These are phyloP conservation scores for Timandra comae DNA, from an alignment of 2,888 invertebrate species.

Conservation along the genomic window DNA sequence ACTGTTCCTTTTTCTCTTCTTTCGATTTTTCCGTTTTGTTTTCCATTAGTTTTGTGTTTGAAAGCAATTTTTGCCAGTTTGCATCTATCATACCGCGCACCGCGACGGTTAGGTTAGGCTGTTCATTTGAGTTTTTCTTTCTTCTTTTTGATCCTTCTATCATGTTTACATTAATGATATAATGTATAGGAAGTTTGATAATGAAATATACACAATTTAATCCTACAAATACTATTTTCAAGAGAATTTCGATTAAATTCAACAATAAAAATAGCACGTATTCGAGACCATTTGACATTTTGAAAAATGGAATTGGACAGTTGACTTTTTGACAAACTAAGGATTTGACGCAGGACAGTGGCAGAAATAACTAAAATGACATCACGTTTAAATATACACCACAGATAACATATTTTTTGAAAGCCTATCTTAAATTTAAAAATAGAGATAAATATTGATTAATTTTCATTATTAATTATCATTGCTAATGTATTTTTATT, in stretches of 20 bases:
- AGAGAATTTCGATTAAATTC: constrained; percentile 40
- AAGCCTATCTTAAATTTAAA: too few relatives aligned
- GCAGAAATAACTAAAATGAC: too few relatives aligned
- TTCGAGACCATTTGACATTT: constrained; percentile 46
- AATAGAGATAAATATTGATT: too few relatives aligned
- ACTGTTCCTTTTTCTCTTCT: constrained; percentile 38
- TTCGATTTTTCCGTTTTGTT: constrained; percentile 45
- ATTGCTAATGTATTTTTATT: too few relatives aligned
- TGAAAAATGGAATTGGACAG: constrained; percentile 25
- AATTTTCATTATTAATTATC: too few relatives aligned
- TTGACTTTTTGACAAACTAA: too few relatives aligned
- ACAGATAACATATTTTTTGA: too few relatives aligned
- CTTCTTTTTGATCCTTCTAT: constrained; percentile 52
- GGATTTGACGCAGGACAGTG: too few relatives aligned
- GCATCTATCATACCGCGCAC: constrained; percentile 53
- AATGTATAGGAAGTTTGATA: constrained; percentile 29
- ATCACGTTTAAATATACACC: too few relatives aligned
- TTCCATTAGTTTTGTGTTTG: constrained; percentile 48
- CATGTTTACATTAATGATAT: constrained; percentile 49
- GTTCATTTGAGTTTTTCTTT: constrained; percentile 36
- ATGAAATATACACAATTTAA: constrained; percentile 25
- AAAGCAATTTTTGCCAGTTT: constrained; percentile 64
- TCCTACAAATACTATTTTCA: constrained; percentile 35
- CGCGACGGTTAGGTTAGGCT: constrained; percentile 44
- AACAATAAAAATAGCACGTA: constrained; percentile 44